These are phyloP conservation scores for Orchesella flavescens DNA, from an alignment of 2,888 invertebrate species.

Conservation along the genomic window DNA sequence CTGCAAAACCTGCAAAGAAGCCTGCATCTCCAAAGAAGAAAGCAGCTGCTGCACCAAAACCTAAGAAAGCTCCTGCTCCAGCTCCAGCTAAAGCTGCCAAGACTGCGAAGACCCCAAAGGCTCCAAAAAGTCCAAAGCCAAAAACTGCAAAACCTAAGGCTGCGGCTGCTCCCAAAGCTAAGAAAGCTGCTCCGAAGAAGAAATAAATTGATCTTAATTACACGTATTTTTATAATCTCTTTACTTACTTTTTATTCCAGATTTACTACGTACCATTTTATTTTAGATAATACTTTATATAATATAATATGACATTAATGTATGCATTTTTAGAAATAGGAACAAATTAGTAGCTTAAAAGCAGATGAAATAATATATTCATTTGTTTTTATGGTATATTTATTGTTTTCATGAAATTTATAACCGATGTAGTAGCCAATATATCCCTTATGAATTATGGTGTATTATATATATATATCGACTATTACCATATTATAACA, in stretches of 20 bases:
- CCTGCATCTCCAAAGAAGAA: conserved; percentile 48
- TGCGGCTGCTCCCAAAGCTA: conserved; percentile 36
- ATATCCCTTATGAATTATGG: neutral
- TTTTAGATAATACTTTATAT: conserved; percentile 4
- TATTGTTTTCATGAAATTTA: neutral
- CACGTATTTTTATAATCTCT: conserved; percentile 23
- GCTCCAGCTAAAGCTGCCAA: conserved; percentile 54
- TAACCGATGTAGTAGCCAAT: neutral
- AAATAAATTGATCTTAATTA: conserved; percentile 38
- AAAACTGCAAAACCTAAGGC: conserved; percentile 54
- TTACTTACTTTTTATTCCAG: conserved; percentile 33
- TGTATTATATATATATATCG: neutral
- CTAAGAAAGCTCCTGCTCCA: conserved; percentile 40
- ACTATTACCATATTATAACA: neutral
- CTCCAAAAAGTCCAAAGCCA: conserved; percentile 55
- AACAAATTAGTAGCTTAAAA: no score
- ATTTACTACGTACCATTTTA: conserved; percentile 11
- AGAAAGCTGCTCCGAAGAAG: conserved; percentile 67
- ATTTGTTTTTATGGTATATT: neutral
- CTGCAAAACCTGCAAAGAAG: conserved; percentile 58
- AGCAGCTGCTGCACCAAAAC: conserved; percentile 23
- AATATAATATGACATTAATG: neutral
- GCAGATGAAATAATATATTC: no score
- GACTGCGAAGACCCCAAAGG: conserved; percentile 50
- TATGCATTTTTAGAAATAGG: no score